These are phyloP conservation scores for Xestia c-nigrum DNA, from an alignment of 2,888 invertebrate genomes.

Conservation along the genomic window DNA sequence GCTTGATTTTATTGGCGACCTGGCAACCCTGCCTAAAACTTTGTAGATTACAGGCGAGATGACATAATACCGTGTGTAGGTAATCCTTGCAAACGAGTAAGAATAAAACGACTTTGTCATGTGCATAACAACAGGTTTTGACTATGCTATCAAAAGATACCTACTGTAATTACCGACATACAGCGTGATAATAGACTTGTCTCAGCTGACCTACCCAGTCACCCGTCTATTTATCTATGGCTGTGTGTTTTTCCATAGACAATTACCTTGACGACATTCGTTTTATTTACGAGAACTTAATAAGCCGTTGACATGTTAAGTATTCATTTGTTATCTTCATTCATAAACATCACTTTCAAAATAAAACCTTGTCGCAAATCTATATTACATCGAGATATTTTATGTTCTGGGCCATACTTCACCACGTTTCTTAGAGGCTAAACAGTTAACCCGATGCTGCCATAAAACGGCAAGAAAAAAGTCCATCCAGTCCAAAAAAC, in stretches of 20 bases:
- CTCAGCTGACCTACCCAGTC: not conserved
- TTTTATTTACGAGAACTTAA: not conserved
- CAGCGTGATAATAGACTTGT: constrained; percentile 10
- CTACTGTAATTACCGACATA: constrained; percentile 9
- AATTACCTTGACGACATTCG: not conserved
- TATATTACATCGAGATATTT: not conserved
- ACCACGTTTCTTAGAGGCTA: not conserved
- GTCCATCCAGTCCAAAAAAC: not conserved
- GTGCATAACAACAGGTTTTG: not conserved
- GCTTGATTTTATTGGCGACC: no score
- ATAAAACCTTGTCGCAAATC: not conserved
- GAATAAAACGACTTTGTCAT: constrained; percentile 10
- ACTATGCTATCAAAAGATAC: not conserved
- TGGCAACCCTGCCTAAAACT: not conserved
- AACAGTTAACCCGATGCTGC: not conserved
- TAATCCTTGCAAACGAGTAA: not conserved
- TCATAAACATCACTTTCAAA: not conserved
- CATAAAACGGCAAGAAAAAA: not conserved
- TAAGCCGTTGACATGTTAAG: not conserved
- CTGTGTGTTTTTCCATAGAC: constrained; percentile 5
- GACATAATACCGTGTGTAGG: not conserved
- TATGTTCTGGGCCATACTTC: not conserved
- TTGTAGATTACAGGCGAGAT: not conserved
- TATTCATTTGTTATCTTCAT: not conserved
- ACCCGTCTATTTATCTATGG: constrained; percentile 19